Conservation (phyloP, 2,113 vertebrate genomes). For the Ciconia boyciana region DNA sequence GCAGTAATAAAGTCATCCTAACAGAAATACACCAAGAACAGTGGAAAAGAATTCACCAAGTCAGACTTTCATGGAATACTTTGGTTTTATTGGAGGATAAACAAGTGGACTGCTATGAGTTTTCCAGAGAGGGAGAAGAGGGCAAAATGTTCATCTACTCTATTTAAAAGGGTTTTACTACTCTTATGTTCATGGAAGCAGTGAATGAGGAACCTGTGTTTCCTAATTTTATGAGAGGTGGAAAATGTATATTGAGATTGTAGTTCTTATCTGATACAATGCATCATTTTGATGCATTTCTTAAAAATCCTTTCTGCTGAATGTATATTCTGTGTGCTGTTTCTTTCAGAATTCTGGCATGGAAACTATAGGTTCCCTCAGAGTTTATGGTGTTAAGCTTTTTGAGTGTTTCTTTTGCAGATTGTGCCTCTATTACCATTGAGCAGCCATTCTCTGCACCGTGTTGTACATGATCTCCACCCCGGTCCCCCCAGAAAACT, state of each 20-base stretch:
- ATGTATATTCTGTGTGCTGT: neutral
- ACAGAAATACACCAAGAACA: neutral
- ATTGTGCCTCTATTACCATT: neutral
- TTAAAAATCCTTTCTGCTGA: neutral
- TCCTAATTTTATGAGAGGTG: neutral
- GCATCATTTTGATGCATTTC: neutral
- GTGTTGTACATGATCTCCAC: neutral
- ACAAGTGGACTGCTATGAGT: neutral
- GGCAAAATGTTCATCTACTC: neutral
- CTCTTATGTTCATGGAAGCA: neutral
- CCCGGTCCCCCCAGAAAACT: accelerated
- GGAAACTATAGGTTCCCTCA: neutral
- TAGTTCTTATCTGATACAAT: neutral
- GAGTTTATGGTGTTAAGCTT: neutral
- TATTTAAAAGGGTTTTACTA: neutral
- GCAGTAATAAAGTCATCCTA: neutral
- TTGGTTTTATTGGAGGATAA: neutral
- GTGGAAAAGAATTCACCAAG: neutral
- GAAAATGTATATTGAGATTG: neutral
- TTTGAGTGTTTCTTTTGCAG: neutral
- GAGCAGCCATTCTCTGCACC: neutral
- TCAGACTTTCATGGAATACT: neutral
- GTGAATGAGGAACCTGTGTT: neutral
- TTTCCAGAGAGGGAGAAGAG: neutral
- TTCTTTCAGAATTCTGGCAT: neutral